Percentiles rank a stretch among this genome's conserved stretches.
Evolutionary conservation across 2,888 invertebrate species (phyloP).

Genomic region (Cryptus armator): DNA sequence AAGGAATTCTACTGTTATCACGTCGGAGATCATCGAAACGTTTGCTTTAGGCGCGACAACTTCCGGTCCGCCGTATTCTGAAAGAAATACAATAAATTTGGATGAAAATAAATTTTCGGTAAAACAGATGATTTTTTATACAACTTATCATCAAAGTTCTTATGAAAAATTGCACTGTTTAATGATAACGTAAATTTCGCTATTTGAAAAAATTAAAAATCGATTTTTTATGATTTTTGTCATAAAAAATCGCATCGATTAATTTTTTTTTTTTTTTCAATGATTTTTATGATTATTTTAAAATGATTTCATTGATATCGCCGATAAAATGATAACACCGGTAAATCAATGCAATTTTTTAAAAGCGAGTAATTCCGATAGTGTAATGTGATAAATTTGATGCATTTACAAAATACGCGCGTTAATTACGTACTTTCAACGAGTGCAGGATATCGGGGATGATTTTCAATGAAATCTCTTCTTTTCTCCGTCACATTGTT

Average conservation of each 20-base stretch:
- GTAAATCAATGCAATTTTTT: too few relatives aligned
- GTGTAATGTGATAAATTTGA: background rate
- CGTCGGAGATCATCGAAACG: constrained; percentile 86
- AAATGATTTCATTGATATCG: too few relatives aligned
- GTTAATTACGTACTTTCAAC: constrained; percentile 89
- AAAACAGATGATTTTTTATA: too few relatives aligned
- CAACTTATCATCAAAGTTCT: too few relatives aligned
- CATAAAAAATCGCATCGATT: too few relatives aligned
- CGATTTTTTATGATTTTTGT: too few relatives aligned
- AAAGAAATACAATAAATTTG: constrained; percentile 39
- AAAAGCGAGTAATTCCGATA: background rate
- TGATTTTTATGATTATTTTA: too few relatives aligned
- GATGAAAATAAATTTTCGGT: background rate
- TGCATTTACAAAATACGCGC: background rate
- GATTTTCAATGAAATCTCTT: constrained; percentile 88
- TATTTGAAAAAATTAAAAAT: too few relatives aligned
- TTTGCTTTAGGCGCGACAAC: constrained; percentile 91
- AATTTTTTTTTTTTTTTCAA: too few relatives aligned
- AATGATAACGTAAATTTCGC: too few relatives aligned
- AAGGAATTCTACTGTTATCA: constrained; percentile 87
- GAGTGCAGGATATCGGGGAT: constrained; percentile 92
- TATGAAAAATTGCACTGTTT: too few relatives aligned
- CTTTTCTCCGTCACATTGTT: constrained; percentile 84
- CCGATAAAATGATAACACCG: too few relatives aligned
- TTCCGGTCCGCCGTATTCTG: constrained; percentile 94